Evolutionary conservation across 2,113 vertebrate species (phyloP).

Genomic region (Zingel zingel): DNA sequence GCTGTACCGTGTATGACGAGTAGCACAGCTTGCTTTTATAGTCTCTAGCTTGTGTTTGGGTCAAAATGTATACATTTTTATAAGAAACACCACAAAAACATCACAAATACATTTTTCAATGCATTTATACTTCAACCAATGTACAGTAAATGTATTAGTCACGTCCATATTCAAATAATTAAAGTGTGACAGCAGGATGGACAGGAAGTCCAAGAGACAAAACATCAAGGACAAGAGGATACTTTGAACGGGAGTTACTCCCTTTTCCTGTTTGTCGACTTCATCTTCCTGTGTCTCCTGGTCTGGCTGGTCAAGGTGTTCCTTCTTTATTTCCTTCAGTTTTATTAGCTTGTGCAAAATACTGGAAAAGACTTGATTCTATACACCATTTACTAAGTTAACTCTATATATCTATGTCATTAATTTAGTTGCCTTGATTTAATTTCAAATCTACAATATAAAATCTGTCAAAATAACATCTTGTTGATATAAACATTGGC

Average conservation of each 20-base stretch:
- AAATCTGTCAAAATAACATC: constrained; percentile 10
- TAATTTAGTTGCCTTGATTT: constrained; percentile 14
- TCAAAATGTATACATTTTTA: constrained; percentile 34
- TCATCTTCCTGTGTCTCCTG: constrained; percentile 54
- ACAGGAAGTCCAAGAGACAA: constrained; percentile 41
- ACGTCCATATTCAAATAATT: constrained; percentile 5
- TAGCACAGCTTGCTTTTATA: neutral
- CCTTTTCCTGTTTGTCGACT: constrained; percentile 69
- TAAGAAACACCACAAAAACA: constrained; percentile 45
- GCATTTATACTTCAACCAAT: constrained; percentile 11
- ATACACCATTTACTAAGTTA: constrained; percentile 7
- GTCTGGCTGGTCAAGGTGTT: constrained; percentile 41
- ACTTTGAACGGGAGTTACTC: constrained; percentile 49
- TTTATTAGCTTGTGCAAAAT: constrained; percentile 50
- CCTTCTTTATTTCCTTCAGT: constrained; percentile 34
- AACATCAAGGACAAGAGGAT: constrained; percentile 58
- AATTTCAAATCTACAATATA: constrained; percentile 18
- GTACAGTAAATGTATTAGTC: neutral
- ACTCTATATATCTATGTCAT: neutral
- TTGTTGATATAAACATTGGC: constrained; percentile 7
- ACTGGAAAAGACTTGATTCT: constrained; percentile 12
- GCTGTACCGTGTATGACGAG: constrained; percentile 9
- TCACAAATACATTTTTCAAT: constrained; percentile 20
- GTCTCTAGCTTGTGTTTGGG: neutral
- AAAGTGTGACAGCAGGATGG: constrained; percentile 39